A percentile compares a stretch with the other conserved stretches of the same genome.
Evolutionary conservation across 2,113 vertebrate species (phyloP).

Genomic region (Bettongia penicillata): DNA sequence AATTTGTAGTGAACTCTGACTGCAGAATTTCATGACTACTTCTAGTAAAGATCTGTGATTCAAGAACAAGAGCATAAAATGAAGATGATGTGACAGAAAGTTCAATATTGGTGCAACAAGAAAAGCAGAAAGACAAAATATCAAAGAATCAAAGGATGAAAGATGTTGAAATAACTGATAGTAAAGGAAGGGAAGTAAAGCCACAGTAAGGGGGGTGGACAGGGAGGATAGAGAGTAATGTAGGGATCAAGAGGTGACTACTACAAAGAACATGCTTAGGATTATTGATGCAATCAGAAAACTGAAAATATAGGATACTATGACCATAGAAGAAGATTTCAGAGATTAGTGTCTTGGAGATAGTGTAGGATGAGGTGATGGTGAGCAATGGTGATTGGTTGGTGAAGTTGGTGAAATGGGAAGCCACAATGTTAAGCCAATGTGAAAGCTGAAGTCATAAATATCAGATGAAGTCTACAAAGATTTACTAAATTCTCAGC

Average conservation of each 20-base stretch:
- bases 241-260: background rate
- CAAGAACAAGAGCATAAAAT: background rate
- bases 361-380: background rate
- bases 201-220: background rate
- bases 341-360: background rate
- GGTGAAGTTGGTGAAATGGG: background rate
- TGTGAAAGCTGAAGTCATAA: background rate
- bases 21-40: background rate
- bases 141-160: background rate
- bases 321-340: background rate
- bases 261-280: background rate
- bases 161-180: background rate
- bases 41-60: background rate
- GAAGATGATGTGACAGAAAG: background rate
- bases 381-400: background rate
- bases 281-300: background rate
- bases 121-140: background rate
- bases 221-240: background rate
- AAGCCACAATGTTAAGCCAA: background rate
- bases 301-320: background rate
- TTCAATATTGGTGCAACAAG: background rate
- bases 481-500: background rate
- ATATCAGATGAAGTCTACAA: background rate
- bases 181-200: background rate
- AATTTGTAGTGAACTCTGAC: background rate